phyloP scores from a whole-genome alignment of 2,888 invertebrate species.

The Trissolcus brochymenae region DNA sequence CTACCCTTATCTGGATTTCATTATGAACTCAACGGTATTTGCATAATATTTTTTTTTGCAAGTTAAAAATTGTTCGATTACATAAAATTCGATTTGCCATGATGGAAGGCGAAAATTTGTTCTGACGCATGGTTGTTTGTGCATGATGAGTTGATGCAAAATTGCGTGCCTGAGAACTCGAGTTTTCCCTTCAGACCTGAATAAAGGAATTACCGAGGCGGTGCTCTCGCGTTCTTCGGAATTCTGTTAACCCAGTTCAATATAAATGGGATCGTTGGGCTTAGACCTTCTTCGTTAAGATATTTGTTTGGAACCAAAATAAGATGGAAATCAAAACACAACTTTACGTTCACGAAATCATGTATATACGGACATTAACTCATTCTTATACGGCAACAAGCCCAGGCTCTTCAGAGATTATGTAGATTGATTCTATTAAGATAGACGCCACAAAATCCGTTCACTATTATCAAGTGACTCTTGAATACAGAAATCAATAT shows the following conservation, averaged over 20 bases:
- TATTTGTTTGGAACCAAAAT: slow-evolving; percentile 34
- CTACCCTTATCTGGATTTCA: slow-evolving; percentile 37
- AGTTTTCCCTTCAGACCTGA: slow-evolving; percentile 13
- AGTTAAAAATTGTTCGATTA: slow-evolving; percentile 20
- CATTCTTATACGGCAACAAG: slow-evolving; percentile 45
- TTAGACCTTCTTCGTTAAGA: slow-evolving; percentile 22
- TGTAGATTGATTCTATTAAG: slow-evolving; percentile 67
- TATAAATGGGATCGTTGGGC: slow-evolving; percentile 29
- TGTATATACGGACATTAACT: slow-evolving; percentile 37
- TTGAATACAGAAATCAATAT: slow-evolving; percentile 49
- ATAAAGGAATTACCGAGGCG: slow-evolving; percentile 23
- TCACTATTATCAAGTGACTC: slow-evolving; percentile 47
- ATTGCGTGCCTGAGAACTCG: not conserved
- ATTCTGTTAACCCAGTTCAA: slow-evolving; percentile 39
- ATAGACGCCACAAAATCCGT: slow-evolving; percentile 59
- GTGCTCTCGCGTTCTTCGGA: slow-evolving; percentile 1
- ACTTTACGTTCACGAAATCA: slow-evolving; percentile 37
- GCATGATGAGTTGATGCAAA: slow-evolving; percentile 5
- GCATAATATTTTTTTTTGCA: slow-evolving; percentile 21
- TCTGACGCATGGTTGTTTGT: slow-evolving; percentile 18
- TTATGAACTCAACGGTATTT: slow-evolving; percentile 23
- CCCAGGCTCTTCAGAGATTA: slow-evolving; percentile 57
- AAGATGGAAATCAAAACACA: slow-evolving; percentile 46
- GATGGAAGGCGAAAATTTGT: slow-evolving; percentile 18
- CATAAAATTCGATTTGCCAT: slow-evolving; percentile 5